Percentiles rank a stretch among this genome's conserved stretches.
These are phyloP conservation scores for Minunthozetes semirufus DNA, from an alignment of 2,888 invertebrate genomes.

Conservation along the genomic window DNA sequence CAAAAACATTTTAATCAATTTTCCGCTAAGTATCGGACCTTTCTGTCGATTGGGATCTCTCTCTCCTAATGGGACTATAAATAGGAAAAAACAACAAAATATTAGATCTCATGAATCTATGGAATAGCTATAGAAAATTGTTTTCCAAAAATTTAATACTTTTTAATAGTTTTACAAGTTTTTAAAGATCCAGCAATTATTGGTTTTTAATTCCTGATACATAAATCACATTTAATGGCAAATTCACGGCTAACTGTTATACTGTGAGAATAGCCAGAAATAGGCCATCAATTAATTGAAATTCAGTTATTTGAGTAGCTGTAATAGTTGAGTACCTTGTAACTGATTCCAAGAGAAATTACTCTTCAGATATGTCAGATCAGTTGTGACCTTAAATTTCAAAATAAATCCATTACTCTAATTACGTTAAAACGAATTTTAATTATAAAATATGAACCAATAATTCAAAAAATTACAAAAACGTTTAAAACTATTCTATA, in stretches of 20 bases:
- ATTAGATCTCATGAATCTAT: neutral
- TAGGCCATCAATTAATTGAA: neutral
- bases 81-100: neutral
- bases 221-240: slow-evolving; percentile 1
- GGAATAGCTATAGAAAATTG: neutral
- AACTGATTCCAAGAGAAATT: neutral
- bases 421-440: too few species aligned
- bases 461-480: neutral
- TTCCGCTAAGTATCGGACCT: neutral
- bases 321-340: too few species aligned
- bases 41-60: neutral
- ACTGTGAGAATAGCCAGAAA: neutral
- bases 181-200: neutral
- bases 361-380: too few species aligned
- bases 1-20: neutral
- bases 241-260: neutral
- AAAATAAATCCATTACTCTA: too few species aligned
- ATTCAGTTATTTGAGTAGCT: neutral
- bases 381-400: too few species aligned
- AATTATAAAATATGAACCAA: neutral
- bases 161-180: neutral
- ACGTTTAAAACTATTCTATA: too few species aligned
- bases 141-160: neutral
- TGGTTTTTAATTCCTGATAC: neutral
- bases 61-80: neutral